Evolutionary conservation across 92 coral and sea anemone species (phyloP), one percentile per base, ranked within the genome.

Genomic region (Siderastrea radians): DNA sequence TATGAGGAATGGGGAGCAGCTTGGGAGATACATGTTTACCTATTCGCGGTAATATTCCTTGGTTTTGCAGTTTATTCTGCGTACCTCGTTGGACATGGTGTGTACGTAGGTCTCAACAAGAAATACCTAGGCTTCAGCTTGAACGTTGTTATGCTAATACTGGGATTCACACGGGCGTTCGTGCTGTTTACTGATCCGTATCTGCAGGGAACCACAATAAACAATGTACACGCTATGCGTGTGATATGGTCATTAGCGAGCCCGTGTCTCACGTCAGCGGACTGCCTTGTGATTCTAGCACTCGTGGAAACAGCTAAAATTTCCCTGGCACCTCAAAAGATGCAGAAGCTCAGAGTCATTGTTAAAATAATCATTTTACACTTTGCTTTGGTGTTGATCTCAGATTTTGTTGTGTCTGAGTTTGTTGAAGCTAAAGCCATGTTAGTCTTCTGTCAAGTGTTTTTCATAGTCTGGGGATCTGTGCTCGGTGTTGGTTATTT

Each of bases 181-280:
- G 72, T 61, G 53, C 61, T 87, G 65, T 80, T 79, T 50, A 57
- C 83, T 2, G 91, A 87, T 72, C 91, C 91, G 6, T 87, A 87
- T 12, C 63, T 54, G 63, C 91, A 87, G 72, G 91, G 91, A 51
- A 51, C 83, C 66, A 12, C 51, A 5, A 87, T 87, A 13, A 48
- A 61, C 67, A 80, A 60, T 49, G 52, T 26, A 12, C 26, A 44
- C 43, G 45, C 55, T 48, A 80, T 87, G 91, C 86, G 86, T 44
- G 71, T 87, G 44, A 10, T 80, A 4, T 87, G 91, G 91, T 72
- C 91, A 0, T 10, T 87, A n/a, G 91, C 64, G 47, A 80, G 80
- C 49, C 91, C 91, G 6, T 87, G 86, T 49, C 87, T 87, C 13
- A 87, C 91, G 16, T 87, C 91, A 71, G 79, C 91, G 13, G 91